Evolutionary conservation across 2,797 vertebrate genomes (phyloP).

Genomic region (Rallus crepitans): DNA sequence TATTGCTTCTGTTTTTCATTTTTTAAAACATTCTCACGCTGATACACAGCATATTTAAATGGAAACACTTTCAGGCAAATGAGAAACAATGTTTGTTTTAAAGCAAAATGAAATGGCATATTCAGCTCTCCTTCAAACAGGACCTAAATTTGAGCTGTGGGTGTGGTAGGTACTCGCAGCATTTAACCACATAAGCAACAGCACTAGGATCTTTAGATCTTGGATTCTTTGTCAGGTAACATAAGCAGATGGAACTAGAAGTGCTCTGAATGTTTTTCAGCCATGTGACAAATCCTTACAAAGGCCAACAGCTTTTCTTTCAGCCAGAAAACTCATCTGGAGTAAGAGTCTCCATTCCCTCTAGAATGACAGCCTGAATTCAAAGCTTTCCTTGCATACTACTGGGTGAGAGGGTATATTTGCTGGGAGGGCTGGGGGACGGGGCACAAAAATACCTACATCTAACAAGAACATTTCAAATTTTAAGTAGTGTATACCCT

Average conservation of each 20-base stretch:
- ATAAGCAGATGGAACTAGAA: background rate
- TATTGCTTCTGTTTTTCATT: background rate
- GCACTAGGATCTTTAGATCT: background rate
- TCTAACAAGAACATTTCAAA: background rate
- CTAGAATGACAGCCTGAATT: background rate
- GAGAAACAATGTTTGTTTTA: background rate
- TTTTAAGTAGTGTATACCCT: background rate
- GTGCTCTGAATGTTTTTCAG: background rate
- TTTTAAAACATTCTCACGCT: background rate
- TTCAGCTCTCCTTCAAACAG: background rate
- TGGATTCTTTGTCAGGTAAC: background rate
- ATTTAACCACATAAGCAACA: background rate
- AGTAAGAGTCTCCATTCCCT: background rate
- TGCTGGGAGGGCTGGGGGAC: background rate
- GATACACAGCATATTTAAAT: background rate
- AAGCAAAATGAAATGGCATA: background rate
- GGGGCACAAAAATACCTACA: background rate
- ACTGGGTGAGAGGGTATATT: background rate
- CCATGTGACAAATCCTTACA: background rate
- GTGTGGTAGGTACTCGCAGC: background rate
- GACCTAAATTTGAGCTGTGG: background rate
- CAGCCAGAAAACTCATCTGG: background rate
- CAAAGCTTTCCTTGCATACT: background rate
- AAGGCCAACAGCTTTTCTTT: background rate
- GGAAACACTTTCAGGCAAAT: background rate